phyloP scores from a whole-genome alignment of 2,113 vertebrate genomes.

The Herpetotheres cachinnans region DNA sequence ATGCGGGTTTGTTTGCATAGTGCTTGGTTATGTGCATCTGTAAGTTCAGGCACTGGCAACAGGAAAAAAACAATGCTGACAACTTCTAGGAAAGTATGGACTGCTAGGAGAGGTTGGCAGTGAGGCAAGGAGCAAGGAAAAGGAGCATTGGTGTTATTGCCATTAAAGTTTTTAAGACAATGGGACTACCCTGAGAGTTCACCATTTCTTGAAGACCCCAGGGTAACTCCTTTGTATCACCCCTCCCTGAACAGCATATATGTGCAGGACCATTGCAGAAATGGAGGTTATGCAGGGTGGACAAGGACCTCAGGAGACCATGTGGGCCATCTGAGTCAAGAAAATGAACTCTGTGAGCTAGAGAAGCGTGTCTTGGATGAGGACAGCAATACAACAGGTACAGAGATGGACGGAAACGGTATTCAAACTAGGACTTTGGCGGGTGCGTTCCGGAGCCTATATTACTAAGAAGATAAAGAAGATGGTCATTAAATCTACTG shows the following conservation, averaged over 20 bases:
- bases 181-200: background rate
- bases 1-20: background rate
- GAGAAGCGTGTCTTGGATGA: background rate
- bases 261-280: background rate
- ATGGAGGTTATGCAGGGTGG: background rate
- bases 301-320: accelerated
- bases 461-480: background rate
- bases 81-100: background rate
- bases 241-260: background rate
- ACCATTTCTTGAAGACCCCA: background rate
- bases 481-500: background rate
- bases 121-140: background rate
- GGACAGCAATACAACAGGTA: background rate
- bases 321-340: background rate
- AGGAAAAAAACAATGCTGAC: background rate
- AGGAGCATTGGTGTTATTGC: background rate
- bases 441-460: background rate
- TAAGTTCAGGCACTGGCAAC: background rate
- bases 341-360: background rate
- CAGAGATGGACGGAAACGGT: background rate
- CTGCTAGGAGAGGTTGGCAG: background rate
- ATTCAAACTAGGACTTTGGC: background rate
- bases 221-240: background rate
- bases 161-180: background rate
- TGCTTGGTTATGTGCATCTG: background rate